Base-by-base conservation (phyloP, 2,797 vertebrate genomes). In the Spinus pinus region DNA sequence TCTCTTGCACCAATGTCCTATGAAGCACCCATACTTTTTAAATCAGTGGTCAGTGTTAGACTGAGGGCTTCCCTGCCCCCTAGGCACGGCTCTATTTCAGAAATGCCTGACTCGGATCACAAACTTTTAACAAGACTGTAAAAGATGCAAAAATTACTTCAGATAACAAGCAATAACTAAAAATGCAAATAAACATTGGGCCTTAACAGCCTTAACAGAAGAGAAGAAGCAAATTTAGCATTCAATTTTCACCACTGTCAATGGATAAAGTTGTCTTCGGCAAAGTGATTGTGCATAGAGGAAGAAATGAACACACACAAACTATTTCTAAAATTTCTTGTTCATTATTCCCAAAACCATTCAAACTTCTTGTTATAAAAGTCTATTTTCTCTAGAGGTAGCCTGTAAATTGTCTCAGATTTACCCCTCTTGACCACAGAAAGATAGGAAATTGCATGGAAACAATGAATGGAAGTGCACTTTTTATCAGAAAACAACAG, bases 401-500 rank as follows among this genome's bases (percentile, higher is more conserved):
- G 81, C 27, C 78, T 64, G 96, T 93, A 95, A 96, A 96, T 96
- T 95, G 82, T 90, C 91, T 95, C 91, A 54, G 47, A 96, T 96
- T 96, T 93, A 96, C 90, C 41, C 88, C 93, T 95, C 90, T 96
- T 96, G 88, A 95, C 86, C 58, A 54, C 14, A 96, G 95, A 96
- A 97, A 95, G 88, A 95, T 97, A 96, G 97, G 97, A 98, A 98
- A 94, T 95, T 95, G 58, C 93, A 89, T 78, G 81, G 73, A 97
- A 97, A 98, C 97, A 97, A 97, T 98, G 94, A 97, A 97, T 98
- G 97, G 96, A 98, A 98, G 96, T 97, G 71, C 60, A 90, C 66
- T 96, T 97, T 96, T 97, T 97, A 97, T 97, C 95, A 97, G 96
- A 93, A 88, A 96, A 97, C 23, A 44, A 93, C 97, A 96, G 97